Evolutionary conservation across 1,140 invertebrate genomes (phyloP).

Genomic region (Heliconius himera): DNA sequence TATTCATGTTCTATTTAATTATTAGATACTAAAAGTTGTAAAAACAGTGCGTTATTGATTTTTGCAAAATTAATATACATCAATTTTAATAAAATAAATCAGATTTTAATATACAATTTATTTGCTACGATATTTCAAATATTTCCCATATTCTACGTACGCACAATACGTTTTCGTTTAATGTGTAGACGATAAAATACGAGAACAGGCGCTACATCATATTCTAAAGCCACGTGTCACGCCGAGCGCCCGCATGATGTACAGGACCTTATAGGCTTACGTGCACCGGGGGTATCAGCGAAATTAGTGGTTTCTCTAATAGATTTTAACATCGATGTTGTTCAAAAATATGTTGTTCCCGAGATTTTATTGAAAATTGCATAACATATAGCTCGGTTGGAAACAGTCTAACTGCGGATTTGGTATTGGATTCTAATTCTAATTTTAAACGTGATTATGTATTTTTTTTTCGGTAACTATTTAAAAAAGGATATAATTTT

Average conservation of each 20-base stretch:
- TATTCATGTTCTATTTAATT: no score
- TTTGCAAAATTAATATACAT: background rate
- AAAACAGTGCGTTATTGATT: background rate
- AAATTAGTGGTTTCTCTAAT: conserved; percentile 64
- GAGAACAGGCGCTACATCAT: conserved; percentile 76
- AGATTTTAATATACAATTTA: background rate
- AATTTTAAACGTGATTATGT: no score
- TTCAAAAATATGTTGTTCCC: background rate
- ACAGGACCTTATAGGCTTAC: conserved; percentile 69
- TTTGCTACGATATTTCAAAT: background rate
- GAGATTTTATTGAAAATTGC: background rate
- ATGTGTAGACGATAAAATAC: conserved; percentile 70
- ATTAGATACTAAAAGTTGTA: no score
- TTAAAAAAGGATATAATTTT: no score
- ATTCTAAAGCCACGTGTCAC: conserved; percentile 71
- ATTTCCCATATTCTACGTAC: conserved; percentile 14
- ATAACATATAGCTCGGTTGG: background rate
- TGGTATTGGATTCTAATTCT: no score
- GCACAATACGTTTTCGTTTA: conserved; percentile 61
- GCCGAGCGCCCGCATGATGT: conserved; percentile 64
- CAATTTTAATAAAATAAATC: background rate
- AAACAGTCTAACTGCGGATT: no score
- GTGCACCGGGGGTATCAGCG: conserved; percentile 41
- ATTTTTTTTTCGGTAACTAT: no score
- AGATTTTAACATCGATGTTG: conserved; percentile 43